phyloP scores from a whole-genome alignment of 2,888 invertebrate genomes.

The Pammene aurita region DNA sequence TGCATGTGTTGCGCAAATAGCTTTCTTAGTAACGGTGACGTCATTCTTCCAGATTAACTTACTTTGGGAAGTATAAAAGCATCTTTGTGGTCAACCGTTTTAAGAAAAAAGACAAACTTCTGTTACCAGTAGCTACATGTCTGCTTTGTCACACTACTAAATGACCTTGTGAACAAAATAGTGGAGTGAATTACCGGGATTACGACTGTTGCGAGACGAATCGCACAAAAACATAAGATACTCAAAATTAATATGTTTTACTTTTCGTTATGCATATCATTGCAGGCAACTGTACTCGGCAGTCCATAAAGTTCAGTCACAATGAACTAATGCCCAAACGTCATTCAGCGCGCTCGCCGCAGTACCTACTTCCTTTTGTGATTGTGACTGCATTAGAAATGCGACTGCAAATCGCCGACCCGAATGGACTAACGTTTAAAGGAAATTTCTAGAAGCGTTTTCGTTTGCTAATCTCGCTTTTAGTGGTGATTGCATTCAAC shows the following conservation, averaged over 20 bases:
- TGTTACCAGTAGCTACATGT: not conserved
- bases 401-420: constrained; percentile 9
- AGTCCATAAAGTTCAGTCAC: constrained; percentile 5
- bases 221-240: too few relatives aligned
- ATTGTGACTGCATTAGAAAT: constrained; percentile 5
- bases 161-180: too few relatives aligned
- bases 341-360: constrained; percentile 6
- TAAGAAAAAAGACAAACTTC: not conserved
- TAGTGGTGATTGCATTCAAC: constrained; percentile 13
- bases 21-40: constrained; percentile 22
- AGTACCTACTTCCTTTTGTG: not conserved
- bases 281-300: too few relatives aligned
- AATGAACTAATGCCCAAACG: constrained; percentile 16
- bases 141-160: too few relatives aligned
- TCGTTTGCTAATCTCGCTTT: constrained; percentile 12
- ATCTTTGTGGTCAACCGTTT: not conserved
- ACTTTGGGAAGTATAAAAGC: constrained; percentile 7
- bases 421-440: constrained; percentile 12
- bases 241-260: too few relatives aligned
- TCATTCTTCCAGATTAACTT: constrained; percentile 22
- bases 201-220: too few relatives aligned
- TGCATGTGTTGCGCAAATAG: constrained; percentile 36
- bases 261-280: too few relatives aligned
- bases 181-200: too few relatives aligned
- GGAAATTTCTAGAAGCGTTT: constrained; percentile 7